phyloP scores from a whole-genome alignment of 2,888 invertebrate genomes.

The Erynnis tages region DNA sequence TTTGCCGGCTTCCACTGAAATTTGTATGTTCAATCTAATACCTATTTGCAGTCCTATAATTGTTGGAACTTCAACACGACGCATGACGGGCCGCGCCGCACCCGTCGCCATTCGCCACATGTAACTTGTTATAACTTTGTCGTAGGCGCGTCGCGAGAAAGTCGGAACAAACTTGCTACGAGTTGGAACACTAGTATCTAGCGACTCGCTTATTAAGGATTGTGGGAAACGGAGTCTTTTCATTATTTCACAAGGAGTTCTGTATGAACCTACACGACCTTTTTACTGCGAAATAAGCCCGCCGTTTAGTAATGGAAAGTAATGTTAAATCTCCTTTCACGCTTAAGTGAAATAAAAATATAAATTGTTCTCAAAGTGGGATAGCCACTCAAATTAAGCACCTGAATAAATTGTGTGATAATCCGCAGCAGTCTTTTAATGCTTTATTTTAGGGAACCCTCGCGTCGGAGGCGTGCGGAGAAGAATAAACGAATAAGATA shows the following conservation, averaged over 20 bases:
- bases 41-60: slow-evolving; percentile 68
- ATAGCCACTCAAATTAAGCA: slow-evolving; percentile 79
- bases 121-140: slow-evolving; percentile 65
- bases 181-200: not conserved
- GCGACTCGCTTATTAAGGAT: slow-evolving; percentile 1
- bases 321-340: slow-evolving; percentile 66
- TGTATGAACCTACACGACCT: slow-evolving; percentile 27
- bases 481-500: slow-evolving; percentile 75
- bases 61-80: slow-evolving; percentile 54
- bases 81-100: slow-evolving; percentile 39
- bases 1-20: slow-evolving; percentile 66
- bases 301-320: slow-evolving; percentile 57
- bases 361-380: slow-evolving; percentile 74
- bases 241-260: too few relatives aligned
- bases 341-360: slow-evolving; percentile 78
- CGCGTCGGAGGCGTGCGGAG: slow-evolving; percentile 54
- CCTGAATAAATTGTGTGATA: slow-evolving; percentile 81
- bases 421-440: slow-evolving; percentile 77
- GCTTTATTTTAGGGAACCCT: slow-evolving; percentile 64
- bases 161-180: slow-evolving; percentile 36
- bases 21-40: slow-evolving; percentile 68
- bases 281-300: slow-evolving; percentile 42
- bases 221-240: not conserved
- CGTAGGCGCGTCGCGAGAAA: slow-evolving; percentile 38
- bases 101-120: slow-evolving; percentile 40